phyloP scores from a whole-genome alignment of 2,888 invertebrate species.

The Vanessa cardui region DNA sequence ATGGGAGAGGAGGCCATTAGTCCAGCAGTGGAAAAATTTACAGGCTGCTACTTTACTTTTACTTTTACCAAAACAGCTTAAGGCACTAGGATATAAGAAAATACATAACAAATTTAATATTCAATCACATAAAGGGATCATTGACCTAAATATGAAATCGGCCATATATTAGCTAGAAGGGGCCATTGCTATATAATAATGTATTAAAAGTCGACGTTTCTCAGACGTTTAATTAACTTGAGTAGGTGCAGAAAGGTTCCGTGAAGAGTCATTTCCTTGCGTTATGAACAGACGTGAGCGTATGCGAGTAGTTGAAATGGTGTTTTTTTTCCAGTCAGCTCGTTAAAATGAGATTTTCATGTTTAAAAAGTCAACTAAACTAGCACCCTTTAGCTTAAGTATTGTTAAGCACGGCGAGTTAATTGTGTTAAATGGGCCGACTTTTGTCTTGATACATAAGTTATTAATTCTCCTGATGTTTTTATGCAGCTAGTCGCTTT shows the following conservation, averaged over 20 bases:
- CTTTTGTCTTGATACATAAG: neutral
- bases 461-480: neutral
- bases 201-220: constrained; percentile 50
- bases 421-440: constrained; percentile 12
- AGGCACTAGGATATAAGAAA: too few relatives aligned
- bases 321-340: constrained; percentile 36
- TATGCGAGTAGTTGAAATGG: constrained; percentile 49
- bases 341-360: constrained; percentile 40
- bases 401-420: constrained; percentile 14
- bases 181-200: constrained; percentile 49
- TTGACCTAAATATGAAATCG: constrained; percentile 31
- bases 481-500: too few relatives aligned
- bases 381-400: constrained; percentile 25
- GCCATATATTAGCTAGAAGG: constrained; percentile 19
- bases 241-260: constrained; percentile 48
- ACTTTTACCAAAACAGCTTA: too few relatives aligned
- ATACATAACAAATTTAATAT: too few relatives aligned
- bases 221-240: constrained; percentile 67
- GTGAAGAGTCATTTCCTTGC: constrained; percentile 53
- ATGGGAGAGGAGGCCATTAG: too few relatives aligned
- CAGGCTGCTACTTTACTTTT: too few relatives aligned
- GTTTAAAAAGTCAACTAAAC: constrained; percentile 27
- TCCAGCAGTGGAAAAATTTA: too few relatives aligned
- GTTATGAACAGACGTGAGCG: constrained; percentile 64
- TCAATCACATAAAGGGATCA: neutral